These are phyloP conservation scores for Shinisaurus crocodilurus DNA, from an alignment of 2,113 vertebrate species.

Conservation along the genomic window DNA sequence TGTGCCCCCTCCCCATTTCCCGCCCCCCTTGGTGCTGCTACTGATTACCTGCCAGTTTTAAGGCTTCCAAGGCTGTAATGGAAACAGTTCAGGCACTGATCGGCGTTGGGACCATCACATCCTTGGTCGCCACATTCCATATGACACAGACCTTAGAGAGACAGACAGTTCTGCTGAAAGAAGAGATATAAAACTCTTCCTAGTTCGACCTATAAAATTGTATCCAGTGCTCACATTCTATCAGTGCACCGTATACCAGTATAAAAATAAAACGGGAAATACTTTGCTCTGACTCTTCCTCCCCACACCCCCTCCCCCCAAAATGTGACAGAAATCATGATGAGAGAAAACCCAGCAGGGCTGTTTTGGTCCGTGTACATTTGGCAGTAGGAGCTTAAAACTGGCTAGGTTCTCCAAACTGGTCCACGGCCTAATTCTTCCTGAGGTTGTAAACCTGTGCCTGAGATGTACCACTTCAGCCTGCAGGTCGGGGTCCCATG, in stretches of 20 bases:
- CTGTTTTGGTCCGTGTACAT: neutral
- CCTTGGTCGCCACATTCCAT: constrained; percentile 88
- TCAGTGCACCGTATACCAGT: neutral
- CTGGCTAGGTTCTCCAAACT: neutral
- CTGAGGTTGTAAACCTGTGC: no score
- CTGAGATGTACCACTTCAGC: neutral
- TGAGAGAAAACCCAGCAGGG: neutral
- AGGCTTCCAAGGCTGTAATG: constrained; percentile 88
- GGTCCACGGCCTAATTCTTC: neutral
- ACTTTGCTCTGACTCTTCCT: neutral
- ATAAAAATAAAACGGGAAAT: neutral
- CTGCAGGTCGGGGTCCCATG: neutral
- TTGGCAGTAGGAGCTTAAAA: neutral
- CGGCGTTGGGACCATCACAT: constrained; percentile 85
- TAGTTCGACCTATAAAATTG: constrained; percentile 8
- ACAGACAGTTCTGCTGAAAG: constrained; percentile 47
- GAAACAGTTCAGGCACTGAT: constrained; percentile 91
- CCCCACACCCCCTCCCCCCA: no score
- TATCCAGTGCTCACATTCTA: neutral
- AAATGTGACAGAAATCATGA: neutral
- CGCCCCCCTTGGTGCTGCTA: no score
- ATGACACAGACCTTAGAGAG: constrained; percentile 84
- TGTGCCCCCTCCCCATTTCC: neutral
- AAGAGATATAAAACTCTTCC: constrained; percentile 34
- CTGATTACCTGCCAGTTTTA: constrained; percentile 84